Base-by-base conservation (phyloP, 2,113 vertebrate genomes). In the Verasper variegatus region DNA sequence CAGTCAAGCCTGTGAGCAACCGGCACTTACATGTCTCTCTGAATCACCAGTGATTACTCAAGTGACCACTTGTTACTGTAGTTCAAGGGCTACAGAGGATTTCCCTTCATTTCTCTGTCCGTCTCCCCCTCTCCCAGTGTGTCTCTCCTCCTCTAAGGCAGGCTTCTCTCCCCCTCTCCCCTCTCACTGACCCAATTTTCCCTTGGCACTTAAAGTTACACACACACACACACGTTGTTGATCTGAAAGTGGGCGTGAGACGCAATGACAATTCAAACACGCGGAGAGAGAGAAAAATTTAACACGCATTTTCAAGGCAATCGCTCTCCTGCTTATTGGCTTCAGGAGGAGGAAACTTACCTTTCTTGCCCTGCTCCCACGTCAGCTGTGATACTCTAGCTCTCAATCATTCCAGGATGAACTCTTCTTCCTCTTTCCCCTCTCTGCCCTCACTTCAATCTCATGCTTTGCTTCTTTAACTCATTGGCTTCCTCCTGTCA, bases 31-130 rank as follows among this genome's bases (percentile, higher is more conserved):
- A 90, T 91, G 85, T 92, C 71, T 86, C 79, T 88, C 80, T 88
- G 92, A 88, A 87, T 91, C 84, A 88, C 85, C 89, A 76, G 68
- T 89, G 90, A 92, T 88, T 89, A 88, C 84, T 88, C 87, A 90
- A 92, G 87, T 89, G 85, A 88, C 74, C 91, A 90, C 89, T 92
- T 88, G 88, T 88, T 92, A 82, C 83, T 81, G 86, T 52, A 88
- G 82, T 86, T 87, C 57, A 87, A 83, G 81, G 75, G 79, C 83
- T 78, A 81, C 76, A 75, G 63, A 81, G 72, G 83, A 59, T 81
- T 85, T 79, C 90, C 88, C 74, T 89, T 82, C 88, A 88, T 85
- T 79, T 81, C 81, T 85, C 56, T 83, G 85, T 82, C 74, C 81
- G 63, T 85, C 84, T 83, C 82, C 78, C 77, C 73, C 76, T 87